These are phyloP conservation scores for Circaetus cinerascens DNA, from an alignment of 2,113 vertebrate genomes.

Conservation along the genomic window DNA sequence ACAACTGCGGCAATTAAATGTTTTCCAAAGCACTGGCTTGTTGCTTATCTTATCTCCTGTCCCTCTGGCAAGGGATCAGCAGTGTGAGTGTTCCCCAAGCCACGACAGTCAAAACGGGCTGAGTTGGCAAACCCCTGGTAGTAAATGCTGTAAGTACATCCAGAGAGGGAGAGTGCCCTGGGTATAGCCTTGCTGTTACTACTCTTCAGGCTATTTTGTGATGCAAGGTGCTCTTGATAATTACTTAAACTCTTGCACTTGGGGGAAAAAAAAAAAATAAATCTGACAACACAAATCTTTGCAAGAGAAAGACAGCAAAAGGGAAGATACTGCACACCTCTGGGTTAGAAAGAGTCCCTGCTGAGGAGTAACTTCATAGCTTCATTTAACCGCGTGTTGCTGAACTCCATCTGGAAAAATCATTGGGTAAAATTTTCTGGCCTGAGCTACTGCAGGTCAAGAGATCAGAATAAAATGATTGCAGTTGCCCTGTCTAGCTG, in stretches of 20 bases:
- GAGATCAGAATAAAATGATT: background rate
- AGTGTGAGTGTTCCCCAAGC: background rate
- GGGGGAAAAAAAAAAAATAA: background rate
- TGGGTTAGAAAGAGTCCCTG: background rate
- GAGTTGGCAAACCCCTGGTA: background rate
- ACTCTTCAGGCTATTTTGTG: background rate
- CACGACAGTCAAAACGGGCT: accelerated
- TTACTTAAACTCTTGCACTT: background rate
- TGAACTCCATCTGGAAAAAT: background rate
- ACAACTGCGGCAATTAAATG: background rate
- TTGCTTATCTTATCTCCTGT: background rate
- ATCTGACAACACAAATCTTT: too few relatives aligned
- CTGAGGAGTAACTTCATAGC: background rate
- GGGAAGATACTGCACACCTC: background rate
- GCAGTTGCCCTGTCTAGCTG: background rate
- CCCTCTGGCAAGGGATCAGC: background rate
- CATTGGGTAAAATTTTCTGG: background rate
- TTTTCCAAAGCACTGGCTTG: background rate
- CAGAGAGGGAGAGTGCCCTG: background rate
- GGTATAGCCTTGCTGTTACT: background rate
- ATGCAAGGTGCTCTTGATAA: background rate
- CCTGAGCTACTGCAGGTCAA: background rate
- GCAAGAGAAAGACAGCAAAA: background rate
- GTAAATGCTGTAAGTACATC: background rate
- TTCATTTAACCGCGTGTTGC: background rate